These are phyloP conservation scores for Oligia fasciuncula DNA, from an alignment of 2,888 invertebrate genomes.

Conservation along the genomic window DNA sequence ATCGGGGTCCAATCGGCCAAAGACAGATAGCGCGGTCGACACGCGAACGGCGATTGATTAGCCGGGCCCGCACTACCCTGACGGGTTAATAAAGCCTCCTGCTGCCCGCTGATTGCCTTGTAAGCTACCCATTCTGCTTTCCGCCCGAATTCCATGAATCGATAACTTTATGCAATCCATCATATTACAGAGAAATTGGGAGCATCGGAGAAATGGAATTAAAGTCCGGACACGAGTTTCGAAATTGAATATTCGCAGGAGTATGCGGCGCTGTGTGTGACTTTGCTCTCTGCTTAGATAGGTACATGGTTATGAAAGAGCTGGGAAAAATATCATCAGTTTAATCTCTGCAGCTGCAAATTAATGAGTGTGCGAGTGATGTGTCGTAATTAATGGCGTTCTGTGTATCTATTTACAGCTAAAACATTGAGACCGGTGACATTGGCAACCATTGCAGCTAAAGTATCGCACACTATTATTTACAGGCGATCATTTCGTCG, in stretches of 20 bases:
- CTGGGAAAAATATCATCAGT: constrained; percentile 45
- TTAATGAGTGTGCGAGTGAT: constrained; percentile 57
- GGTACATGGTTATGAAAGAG: constrained; percentile 48
- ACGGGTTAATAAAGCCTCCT: constrained; percentile 88
- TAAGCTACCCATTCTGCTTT: constrained; percentile 84
- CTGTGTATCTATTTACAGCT: constrained; percentile 57
- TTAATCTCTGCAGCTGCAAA: constrained; percentile 35
- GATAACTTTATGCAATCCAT: constrained; percentile 81
- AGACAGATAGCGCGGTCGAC: constrained; percentile 89
- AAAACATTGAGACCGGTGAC: constrained; percentile 57
- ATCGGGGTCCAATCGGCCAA: constrained; percentile 87
- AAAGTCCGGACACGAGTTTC: constrained; percentile 61
- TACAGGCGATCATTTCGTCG: constrained; percentile 53
- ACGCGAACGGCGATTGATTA: constrained; percentile 90
- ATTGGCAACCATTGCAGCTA: constrained; percentile 53
- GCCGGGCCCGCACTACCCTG: constrained; percentile 85
- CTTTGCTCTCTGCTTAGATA: constrained; percentile 40
- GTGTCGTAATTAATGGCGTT: constrained; percentile 51
- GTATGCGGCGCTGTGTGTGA: constrained; percentile 44
- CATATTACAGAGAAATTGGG: constrained; percentile 73
- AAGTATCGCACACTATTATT: constrained; percentile 49
- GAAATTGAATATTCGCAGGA: constrained; percentile 65
- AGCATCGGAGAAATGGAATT: constrained; percentile 62
- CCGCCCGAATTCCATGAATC: constrained; percentile 79
- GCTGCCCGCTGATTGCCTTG: constrained; percentile 86